phyloP scores from a whole-genome alignment of 2,888 invertebrate species.

The Quadroppia sp. region DNA sequence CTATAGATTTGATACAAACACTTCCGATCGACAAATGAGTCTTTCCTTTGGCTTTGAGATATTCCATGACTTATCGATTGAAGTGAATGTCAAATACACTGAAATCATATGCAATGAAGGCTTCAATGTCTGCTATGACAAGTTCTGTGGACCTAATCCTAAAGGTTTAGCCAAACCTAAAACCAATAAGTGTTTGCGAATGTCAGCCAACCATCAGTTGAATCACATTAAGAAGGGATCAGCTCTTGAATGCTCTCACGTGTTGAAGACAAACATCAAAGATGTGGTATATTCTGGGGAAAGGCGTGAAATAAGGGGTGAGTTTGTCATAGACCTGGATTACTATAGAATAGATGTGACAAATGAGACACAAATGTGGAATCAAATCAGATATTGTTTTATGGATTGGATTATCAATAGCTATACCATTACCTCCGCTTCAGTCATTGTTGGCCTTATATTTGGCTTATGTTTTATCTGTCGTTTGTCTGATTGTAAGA shows the following conservation, averaged over 20 bases:
- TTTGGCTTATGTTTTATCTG: background rate
- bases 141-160: background rate
- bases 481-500: background rate
- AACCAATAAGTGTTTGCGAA: background rate
- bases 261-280: background rate
- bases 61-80: background rate
- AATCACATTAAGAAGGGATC: background rate
- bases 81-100: background rate
- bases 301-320: background rate
- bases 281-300: background rate
- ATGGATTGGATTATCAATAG: background rate
- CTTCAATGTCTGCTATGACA: background rate
- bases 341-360: background rate
- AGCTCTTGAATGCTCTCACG: constrained; percentile 15
- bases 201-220: background rate
- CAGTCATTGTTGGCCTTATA: background rate
- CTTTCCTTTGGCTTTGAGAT: constrained; percentile 10
- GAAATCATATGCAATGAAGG: background rate
- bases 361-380: background rate
- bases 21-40: too few species aligned
- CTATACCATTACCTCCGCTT: background rate
- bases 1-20: background rate
- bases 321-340: background rate
- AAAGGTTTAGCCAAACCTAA: background rate
- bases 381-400: constrained; percentile 6